Conservation (phyloP, 2,113 vertebrate genomes). For the Nothocercus nigrocapillus region DNA sequence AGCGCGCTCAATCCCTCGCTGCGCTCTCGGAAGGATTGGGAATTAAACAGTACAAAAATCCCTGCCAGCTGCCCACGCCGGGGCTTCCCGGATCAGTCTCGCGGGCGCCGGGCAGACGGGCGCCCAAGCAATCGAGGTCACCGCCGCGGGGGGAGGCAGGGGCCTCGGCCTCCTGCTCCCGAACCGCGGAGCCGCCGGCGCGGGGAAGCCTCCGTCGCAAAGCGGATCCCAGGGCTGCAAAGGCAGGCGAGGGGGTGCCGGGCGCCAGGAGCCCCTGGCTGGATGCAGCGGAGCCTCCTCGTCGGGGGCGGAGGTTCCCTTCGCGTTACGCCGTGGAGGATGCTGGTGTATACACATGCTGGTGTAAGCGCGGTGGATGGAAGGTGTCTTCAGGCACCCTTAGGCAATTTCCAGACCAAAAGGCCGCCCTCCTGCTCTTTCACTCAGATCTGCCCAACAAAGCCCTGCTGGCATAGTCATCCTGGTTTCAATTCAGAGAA, state of each 20-base stretch:
- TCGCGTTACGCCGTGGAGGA: not conserved
- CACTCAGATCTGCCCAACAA: not conserved
- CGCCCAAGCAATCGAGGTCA: not conserved
- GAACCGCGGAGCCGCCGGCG: accelerated
- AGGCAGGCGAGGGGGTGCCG: not conserved
- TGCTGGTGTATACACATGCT: not conserved
- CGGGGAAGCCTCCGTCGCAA: not conserved
- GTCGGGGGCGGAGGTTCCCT: not conserved
- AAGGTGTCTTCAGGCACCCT: accelerated
- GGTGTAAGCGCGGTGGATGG: not conserved
- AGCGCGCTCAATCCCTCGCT: not conserved
- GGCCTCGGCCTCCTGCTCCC: accelerated
- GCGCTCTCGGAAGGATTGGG: conserved; percentile 33
- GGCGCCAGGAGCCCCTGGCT: accelerated
- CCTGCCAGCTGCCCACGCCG: not conserved
- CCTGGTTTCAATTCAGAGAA: not conserved
- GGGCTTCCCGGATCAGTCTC: not conserved
- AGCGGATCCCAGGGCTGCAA: not conserved
- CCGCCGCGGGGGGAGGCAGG: accelerated
- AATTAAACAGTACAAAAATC: conserved; percentile 42
- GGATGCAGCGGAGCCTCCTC: not conserved
- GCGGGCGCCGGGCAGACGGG: accelerated
- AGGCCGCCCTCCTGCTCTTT: accelerated
- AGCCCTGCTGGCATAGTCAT: not conserved
- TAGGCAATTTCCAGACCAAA: not conserved